phyloP scores from a whole-genome alignment of 2,113 vertebrate genomes.

The Corvus cornix region DNA sequence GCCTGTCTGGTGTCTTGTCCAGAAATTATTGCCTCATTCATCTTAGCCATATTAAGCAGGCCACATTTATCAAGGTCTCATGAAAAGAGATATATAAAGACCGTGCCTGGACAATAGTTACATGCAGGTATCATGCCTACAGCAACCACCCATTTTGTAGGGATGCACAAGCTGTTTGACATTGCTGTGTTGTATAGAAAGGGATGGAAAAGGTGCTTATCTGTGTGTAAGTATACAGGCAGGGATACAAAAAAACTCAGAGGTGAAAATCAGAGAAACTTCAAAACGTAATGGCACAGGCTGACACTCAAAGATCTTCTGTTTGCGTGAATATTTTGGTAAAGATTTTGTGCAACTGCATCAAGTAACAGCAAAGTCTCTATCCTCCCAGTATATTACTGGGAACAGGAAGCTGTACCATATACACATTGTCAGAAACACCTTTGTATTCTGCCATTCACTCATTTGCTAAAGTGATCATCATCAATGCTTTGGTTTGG shows the following conservation, averaged over 20 bases:
- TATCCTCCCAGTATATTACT: neutral
- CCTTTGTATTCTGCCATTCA: neutral
- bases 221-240: neutral
- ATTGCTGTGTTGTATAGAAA: neutral
- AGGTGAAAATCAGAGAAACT: neutral
- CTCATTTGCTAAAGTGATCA: neutral
- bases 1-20: slow-evolving; percentile 54
- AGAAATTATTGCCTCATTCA: slow-evolving; percentile 70
- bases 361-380: neutral
- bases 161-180: neutral
- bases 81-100: slow-evolving; percentile 19
- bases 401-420: neutral
- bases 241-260: neutral
- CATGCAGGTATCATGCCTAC: neutral
- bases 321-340: neutral
- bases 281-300: neutral
- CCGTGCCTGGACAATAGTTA: slow-evolving; percentile 6
- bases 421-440: neutral
- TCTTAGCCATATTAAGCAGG: slow-evolving; percentile 61
- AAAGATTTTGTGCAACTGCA: neutral
- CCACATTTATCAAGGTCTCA: slow-evolving; percentile 55
- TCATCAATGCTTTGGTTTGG: neutral
- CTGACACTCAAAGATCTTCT: neutral
- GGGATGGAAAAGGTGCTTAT: neutral
- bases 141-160: neutral